These are phyloP conservation scores for Xenopus petersii DNA, from an alignment of 2,797 vertebrate species.

Conservation along the genomic window DNA sequence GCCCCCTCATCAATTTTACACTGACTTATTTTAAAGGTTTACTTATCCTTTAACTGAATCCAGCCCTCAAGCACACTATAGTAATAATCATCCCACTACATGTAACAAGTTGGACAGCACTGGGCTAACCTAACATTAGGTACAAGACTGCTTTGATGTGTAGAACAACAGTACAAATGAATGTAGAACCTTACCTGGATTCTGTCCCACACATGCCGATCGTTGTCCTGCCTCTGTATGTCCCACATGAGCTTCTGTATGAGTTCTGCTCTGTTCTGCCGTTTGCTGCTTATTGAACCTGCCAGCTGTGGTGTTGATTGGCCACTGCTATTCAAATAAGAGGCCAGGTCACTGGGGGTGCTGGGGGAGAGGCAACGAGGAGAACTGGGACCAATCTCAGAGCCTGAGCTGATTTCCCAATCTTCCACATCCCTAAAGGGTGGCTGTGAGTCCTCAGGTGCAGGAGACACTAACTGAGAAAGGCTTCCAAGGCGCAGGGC, in stretches of 20 bases:
- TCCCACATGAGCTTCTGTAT: slow-evolving; percentile 85
- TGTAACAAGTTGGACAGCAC: too few relatives aligned
- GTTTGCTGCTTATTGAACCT: slow-evolving; percentile 38
- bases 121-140: too few relatives aligned
- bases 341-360: slow-evolving; percentile 85
- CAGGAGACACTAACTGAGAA: slow-evolving; percentile 70
- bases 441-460: slow-evolving; percentile 62
- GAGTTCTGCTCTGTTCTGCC: slow-evolving; percentile 59
- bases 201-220: slow-evolving; percentile 85
- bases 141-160: too few relatives aligned
- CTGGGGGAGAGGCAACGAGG: slow-evolving; percentile 75
- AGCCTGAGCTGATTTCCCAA: slow-evolving; percentile 90
- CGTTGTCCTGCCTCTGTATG: slow-evolving; percentile 83
- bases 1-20: too few relatives aligned
- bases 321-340: slow-evolving; percentile 80
- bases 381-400: slow-evolving; percentile 70
- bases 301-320: slow-evolving; percentile 15
- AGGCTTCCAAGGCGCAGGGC: slow-evolving; percentile 87
- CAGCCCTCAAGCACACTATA: too few relatives aligned
- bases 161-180: too few relatives aligned
- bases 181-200: slow-evolving; percentile 79
- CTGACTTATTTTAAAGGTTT: too few relatives aligned
- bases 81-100: too few relatives aligned
- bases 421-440: slow-evolving; percentile 82
- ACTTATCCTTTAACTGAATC: too few relatives aligned